These are phyloP conservation scores for Oncorhynchus kisutch DNA, from an alignment of 2,113 vertebrate species.

Conservation along the genomic window DNA sequence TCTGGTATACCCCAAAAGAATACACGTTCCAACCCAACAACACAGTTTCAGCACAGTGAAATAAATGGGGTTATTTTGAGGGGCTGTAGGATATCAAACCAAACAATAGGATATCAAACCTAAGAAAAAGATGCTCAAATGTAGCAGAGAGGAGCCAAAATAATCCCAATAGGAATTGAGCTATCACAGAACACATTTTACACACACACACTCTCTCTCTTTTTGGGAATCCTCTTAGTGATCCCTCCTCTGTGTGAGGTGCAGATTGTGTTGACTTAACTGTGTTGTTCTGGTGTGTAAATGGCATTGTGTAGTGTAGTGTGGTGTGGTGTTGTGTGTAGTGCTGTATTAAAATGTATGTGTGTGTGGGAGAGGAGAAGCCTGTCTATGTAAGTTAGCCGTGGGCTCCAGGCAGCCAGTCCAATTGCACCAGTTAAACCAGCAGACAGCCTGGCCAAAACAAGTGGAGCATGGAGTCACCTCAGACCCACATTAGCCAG, in stretches of 20 bases:
- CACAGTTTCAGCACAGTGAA: constrained; percentile 26
- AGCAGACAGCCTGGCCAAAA: constrained; percentile 61
- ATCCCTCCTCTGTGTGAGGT: constrained; percentile 61
- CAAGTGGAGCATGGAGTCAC: constrained; percentile 49
- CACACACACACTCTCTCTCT: constrained; percentile 36
- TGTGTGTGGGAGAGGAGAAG: constrained; percentile 32
- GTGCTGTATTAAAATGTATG: constrained; percentile 2
- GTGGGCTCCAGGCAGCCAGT: constrained; percentile 50
- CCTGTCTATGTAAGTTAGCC: constrained; percentile 67
- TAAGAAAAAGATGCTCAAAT: constrained; percentile 45
- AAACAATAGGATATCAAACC: constrained; percentile 60
- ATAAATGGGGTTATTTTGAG: constrained; percentile 49
- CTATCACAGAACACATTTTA: constrained; percentile 56
- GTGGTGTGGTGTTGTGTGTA: background rate
- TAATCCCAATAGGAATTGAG: constrained; percentile 66
- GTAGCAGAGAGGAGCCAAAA: constrained; percentile 48
- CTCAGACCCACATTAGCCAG: constrained; percentile 64
- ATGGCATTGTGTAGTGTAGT: constrained; percentile 23
- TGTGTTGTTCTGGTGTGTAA: constrained; percentile 51
- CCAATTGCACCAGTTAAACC: constrained; percentile 55
- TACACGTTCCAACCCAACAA: constrained; percentile 9
- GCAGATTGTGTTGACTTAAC: constrained; percentile 54
- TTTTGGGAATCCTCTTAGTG: constrained; percentile 69
- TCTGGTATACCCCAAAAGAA: background rate
- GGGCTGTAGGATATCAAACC: constrained; percentile 57